Evolutionary conservation across 2,888 invertebrate genomes (phyloP).

Genomic region (Melitaea athalia): DNA sequence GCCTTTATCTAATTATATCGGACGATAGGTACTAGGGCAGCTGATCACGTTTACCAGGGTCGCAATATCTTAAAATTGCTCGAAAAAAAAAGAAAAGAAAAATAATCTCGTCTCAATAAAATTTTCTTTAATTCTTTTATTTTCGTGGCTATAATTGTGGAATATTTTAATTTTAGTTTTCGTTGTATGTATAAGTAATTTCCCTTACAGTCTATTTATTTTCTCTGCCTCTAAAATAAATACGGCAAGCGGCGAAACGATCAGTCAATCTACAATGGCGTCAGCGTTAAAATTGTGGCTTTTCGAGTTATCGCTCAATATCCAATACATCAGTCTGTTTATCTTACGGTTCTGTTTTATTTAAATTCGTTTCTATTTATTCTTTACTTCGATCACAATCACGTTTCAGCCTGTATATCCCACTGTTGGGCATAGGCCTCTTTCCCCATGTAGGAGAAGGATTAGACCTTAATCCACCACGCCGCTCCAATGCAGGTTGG

Average conservation of each 20-base stretch:
- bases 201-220: not conserved
- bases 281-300: constrained; percentile 35
- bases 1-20: too few relatives aligned
- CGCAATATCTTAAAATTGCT: too few relatives aligned
- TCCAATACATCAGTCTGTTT: constrained; percentile 41
- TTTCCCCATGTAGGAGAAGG: too few relatives aligned
- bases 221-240: constrained; percentile 22
- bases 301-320: constrained; percentile 41
- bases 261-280: constrained; percentile 40
- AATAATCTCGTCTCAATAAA: too few relatives aligned
- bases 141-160: not conserved
- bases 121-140: not conserved
- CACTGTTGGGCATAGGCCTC: too few relatives aligned
- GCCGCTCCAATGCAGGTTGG: too few relatives aligned
- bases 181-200: not conserved
- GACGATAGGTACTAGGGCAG: too few relatives aligned
- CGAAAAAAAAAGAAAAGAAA: too few relatives aligned
- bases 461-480: too few relatives aligned
- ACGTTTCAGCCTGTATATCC: too few relatives aligned
- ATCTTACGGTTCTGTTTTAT: constrained; percentile 39
- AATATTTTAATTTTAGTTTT: not conserved
- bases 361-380: constrained; percentile 20
- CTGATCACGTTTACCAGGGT: too few relatives aligned
- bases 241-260: constrained; percentile 35
- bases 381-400: constrained; percentile 6